Base-by-base conservation (phyloP, 2,113 vertebrate genomes). In the Sinocyclocheilus grahami region DNA sequence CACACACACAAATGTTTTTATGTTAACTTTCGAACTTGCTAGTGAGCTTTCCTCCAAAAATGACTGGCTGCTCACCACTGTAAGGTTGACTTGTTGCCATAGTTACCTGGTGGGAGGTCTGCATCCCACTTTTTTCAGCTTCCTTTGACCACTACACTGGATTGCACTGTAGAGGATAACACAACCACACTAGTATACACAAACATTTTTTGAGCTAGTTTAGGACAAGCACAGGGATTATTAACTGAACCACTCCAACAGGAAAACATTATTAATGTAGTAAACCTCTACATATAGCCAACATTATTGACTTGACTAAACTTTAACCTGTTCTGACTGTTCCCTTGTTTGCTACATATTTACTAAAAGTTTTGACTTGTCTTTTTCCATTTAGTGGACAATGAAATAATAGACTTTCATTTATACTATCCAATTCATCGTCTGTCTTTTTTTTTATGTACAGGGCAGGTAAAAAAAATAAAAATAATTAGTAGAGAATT, bases 101-200 rank as follows among this genome's bases (percentile, higher is more conserved):
- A 39, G 84, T 71, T 79, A 85, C 84, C 63, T 85, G 13, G 60
- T 85, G 27, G 60, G 62, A 79, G 84, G 75, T 85, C 74, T 78
- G 46, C 75, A 39, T 79, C 33, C 62, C 3, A 67, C 20, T 85
- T 18, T 84, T 51, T 78, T 55, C 46, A 30, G 30, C 58, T 33
- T 37, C 74, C 16, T 78, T 69, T 65, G 75, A 42, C 60, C 46
- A 39, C 27, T 13, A 14, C 6, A 2, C 6, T 75, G 72, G 72
- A 13, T 24, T 42, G 72, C 20, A 39, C 39, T 39, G 39, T 7
- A 7, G 5, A 39, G 39, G 39, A 39, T 39, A 39, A 39, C 39
- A 39, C 39, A 39, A 39, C 5, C 39, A 39, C 39, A 39, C 39
- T 7, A 39, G 39, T 39, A 37, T 37, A 39, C 39, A 39, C 39